Base-by-base conservation (phyloP, 92 coral and sea anemone species). In the Siderastrea siderea region DNA sequence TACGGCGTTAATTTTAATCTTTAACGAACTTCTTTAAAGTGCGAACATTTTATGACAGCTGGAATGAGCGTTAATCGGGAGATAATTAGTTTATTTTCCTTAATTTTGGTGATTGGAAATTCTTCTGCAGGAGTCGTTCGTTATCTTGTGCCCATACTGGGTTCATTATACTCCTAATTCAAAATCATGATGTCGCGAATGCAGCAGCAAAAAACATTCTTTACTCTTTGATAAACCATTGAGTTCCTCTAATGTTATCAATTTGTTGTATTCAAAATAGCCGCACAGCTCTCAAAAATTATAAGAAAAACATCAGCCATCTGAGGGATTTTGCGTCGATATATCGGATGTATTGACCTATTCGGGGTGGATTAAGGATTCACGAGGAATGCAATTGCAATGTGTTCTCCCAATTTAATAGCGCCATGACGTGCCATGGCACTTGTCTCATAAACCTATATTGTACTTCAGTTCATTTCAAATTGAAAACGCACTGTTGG, bases 81-180 rank as follows among this genome's bases (percentile, higher is more conserved):
- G 52, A 55, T 81, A 81, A 81, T 81, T 68, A 57, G 53, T 81
- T 81, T 68, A 53, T 81, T 68, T 68, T 47, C 53, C 52, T 45
- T 80, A 44, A 80, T 55, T 53, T 68, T 68, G 75, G 15, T 68
- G 44, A 68, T 68, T 59, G 12, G 15, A 50, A 67, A 66, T 80
- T 51, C 63, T 52, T 51, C 62, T 51, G 74, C 5, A 26, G 12
- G 8, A 45, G 48, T 38, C 43, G 71, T 43, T 43, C 71, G 66
- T 61, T 61, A 61, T 61, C 66, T 61, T 19, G 1, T 2, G 6
- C 0, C 5, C 48, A 67, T 67, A 43, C 14, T 67, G 71, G 14
- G 15, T 67, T 67, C 47, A 67, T 67, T 10, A 44, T 67, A 67
- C 6, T 38, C 71, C 47, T 43, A 10, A 67, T 17, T 44, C 47